Evolutionary conservation across 2,888 invertebrate genomes (phyloP).

Genomic region (Tortrix viridana): DNA sequence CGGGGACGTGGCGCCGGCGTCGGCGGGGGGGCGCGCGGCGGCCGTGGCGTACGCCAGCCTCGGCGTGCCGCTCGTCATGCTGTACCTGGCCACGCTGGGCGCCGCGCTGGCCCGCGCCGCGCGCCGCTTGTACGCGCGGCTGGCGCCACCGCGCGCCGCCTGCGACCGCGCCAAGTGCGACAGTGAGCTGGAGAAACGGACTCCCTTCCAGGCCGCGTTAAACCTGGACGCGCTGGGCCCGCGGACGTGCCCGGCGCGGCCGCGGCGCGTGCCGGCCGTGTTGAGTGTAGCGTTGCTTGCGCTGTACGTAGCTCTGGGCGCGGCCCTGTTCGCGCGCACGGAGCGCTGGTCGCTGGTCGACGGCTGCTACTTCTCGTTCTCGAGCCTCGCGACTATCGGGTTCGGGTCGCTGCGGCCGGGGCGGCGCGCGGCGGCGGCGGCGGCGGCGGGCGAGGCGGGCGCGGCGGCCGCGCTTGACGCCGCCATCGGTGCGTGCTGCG

Average conservation of each 20-base stretch:
- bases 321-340: constrained; percentile 94
- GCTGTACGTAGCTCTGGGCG: constrained; percentile 94
- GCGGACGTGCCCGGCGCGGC: constrained; percentile 83
- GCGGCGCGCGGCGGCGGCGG: constrained; percentile 72
- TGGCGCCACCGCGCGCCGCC: constrained; percentile 48
- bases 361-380: constrained; percentile 92
- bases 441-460: constrained; percentile 50
- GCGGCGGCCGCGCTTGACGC: constrained; percentile 84
- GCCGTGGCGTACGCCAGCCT: constrained; percentile 93
- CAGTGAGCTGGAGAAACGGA: constrained; percentile 55
- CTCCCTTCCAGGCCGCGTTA: constrained; percentile 76
- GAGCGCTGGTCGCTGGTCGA: constrained; percentile 97
- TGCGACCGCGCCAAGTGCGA: constrained; percentile 51
- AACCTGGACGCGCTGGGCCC: constrained; percentile 74
- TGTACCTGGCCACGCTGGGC: constrained; percentile 94
- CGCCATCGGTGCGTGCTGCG: constrained; percentile 90
- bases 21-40: constrained; percentile 90
- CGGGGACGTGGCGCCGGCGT: constrained; percentile 92
- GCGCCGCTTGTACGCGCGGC: constrained; percentile 50
- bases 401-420: constrained; percentile 92
- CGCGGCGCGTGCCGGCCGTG: constrained; percentile 92
- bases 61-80: constrained; percentile 94
- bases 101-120: constrained; percentile 88
- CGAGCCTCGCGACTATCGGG: constrained; percentile 91
- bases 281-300: constrained; percentile 94